Evolutionary conservation across 2,113 vertebrate genomes (phyloP).

Genomic region (Sprattus sprattus): DNA sequence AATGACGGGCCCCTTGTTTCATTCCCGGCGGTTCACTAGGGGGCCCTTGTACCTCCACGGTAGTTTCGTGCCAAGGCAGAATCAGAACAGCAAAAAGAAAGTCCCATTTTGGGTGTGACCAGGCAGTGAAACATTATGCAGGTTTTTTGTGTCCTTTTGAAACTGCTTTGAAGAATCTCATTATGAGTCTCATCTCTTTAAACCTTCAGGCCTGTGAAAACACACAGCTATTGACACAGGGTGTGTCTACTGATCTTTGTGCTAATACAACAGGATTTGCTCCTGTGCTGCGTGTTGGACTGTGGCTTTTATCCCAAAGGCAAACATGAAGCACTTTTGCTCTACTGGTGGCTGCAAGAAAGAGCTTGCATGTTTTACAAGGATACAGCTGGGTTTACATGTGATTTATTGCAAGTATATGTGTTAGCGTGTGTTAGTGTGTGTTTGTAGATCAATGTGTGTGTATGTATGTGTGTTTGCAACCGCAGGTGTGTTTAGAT

Average conservation of each 20-base stretch:
- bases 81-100: not conserved
- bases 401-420: not conserved
- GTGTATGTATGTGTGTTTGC: not conserved
- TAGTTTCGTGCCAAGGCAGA: not conserved
- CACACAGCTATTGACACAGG: not conserved
- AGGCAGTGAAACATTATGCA: not conserved
- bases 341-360: not conserved
- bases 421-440: not conserved
- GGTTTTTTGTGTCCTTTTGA: not conserved
- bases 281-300: not conserved
- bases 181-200: not conserved
- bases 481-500: slow-evolving; percentile 15
- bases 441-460: not conserved
- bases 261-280: not conserved
- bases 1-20: not conserved
- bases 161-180: not conserved
- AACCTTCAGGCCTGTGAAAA: not conserved
- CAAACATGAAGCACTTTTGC: not conserved
- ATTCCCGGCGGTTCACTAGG: not conserved
- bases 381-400: not conserved
- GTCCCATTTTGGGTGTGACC: not conserved
- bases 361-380: not conserved
- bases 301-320: not conserved
- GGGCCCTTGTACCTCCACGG: not conserved
- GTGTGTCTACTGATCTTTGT: not conserved